Percentiles rank a stretch among this genome's conserved stretches.
Evolutionary conservation across 2,113 vertebrate genomes (phyloP).

Genomic region (Apus apus): DNA sequence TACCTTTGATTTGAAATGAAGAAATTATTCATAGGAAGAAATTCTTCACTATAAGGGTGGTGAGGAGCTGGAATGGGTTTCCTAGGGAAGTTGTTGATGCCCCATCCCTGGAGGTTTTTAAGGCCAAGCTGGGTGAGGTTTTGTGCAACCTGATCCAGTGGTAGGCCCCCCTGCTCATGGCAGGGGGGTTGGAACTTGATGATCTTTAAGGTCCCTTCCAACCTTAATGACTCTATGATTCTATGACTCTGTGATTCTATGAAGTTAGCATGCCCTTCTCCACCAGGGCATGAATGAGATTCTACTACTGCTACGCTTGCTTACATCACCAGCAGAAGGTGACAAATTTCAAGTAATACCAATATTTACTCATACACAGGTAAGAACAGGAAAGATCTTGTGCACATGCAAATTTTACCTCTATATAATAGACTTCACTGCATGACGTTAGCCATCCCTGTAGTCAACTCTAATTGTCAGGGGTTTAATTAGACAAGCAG

Average conservation of each 20-base stretch:
- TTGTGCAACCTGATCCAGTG: no score
- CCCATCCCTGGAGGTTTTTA: no score
- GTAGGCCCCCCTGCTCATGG: no score
- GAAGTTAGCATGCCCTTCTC: not conserved
- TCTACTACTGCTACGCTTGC: not conserved
- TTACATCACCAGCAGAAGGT: not conserved
- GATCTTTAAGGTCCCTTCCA: no score
- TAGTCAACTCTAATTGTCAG: not conserved
- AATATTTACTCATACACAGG: not conserved
- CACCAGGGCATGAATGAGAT: fast-evolving
- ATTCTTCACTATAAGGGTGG: no score
- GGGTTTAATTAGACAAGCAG: not conserved
- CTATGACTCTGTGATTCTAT: no score
- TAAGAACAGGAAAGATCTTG: not conserved
- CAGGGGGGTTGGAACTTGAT: no score
- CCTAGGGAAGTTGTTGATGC: no score
- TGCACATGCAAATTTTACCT: not conserved
- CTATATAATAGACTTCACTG: not conserved
- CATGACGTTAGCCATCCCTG: not conserved
- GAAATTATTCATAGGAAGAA: no score
- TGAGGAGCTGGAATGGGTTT: no score
- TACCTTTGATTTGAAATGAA: not conserved
- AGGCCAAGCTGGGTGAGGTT: no score
- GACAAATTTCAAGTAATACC: not conserved
- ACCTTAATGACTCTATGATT: no score